phyloP scores from a whole-genome alignment of 2,797 vertebrate genomes.

The Oophaga sylvatica region DNA sequence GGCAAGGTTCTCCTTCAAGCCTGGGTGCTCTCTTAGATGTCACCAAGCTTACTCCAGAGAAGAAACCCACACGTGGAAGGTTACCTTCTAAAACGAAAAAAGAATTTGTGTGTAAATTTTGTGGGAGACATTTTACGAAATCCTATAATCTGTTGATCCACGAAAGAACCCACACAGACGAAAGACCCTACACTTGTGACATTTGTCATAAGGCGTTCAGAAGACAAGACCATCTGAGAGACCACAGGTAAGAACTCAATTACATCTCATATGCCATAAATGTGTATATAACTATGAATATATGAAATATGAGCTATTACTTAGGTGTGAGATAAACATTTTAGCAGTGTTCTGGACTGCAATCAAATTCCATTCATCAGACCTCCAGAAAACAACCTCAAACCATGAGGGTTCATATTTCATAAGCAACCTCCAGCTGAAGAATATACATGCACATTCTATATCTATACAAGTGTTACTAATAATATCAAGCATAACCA shows the following conservation, averaged over 20 bases:
- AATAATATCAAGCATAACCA: neutral
- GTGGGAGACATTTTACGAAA: constrained; percentile 90
- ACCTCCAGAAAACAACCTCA: neutral
- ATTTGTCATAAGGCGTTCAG: constrained; percentile 92
- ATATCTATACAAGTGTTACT: neutral
- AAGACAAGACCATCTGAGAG: constrained; percentile 88
- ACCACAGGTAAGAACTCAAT: constrained; percentile 80
- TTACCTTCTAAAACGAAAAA: constrained; percentile 91
- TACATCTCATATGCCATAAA: neutral
- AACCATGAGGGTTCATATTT: neutral
- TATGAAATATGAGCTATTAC: neutral
- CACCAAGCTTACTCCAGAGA: constrained; percentile 88
- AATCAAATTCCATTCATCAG: neutral
- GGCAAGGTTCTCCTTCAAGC: constrained; percentile 79
- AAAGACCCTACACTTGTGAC: constrained; percentile 88
- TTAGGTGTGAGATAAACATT: neutral
- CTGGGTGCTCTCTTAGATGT: constrained; percentile 88
- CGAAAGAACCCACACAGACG: constrained; percentile 88
- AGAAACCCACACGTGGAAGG: constrained; percentile 87
- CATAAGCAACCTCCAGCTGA: neutral
- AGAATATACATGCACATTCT: neutral
- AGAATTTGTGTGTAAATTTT: constrained; percentile 92
- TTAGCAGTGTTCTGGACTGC: neutral
- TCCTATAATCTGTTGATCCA: constrained; percentile 91
- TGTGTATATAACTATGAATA: neutral